Base-by-base conservation (phyloP, 1,140 invertebrate genomes). In the Limonius californicus region DNA sequence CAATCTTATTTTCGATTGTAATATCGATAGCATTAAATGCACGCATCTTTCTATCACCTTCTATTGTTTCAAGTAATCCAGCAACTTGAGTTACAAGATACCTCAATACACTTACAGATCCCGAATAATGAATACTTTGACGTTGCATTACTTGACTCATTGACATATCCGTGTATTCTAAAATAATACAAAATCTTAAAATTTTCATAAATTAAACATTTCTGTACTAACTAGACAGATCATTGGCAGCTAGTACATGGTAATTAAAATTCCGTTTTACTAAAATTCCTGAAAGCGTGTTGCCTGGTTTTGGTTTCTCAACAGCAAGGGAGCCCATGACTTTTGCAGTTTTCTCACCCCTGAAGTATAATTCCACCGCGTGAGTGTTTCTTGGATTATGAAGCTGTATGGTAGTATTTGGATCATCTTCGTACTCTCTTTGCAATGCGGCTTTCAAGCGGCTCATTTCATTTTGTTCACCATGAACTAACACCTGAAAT, bases 231-330 rank as follows among this genome's bases (percentile, higher is more conserved):
- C 89, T 97, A 56, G 89, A 87, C 18, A 99, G 80, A 80, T 99
- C 97, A 9, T 86, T 82, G 0, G 97, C 91, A 4, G 91, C 89
- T 47, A 99, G 77, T 58, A 99, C 84, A 76, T 99, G 96, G 77
- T 99, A 99, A 77, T 96, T 99, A 73, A 99, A 99, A 77, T 99
- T 99, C 32, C 95, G 84, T 75, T 98, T 98, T 0, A 99, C 94
- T 21, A 99, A 79, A 61, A 99, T 89, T 0, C 97, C 98, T 7
- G 94, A 95, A 1, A 99, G 79, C 54, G 84, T 84, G 45, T 89
- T 83, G 6, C 88, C 89, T 2, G 91, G 85, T 70, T 85, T 85
- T 0, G 94, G 91, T 19, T 86, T 86, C 39, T 92, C 87, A 67
- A 92, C 82, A 0, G 97, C 96, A 39, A 99, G 77, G 7, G 84